Evolutionary conservation across 2,888 invertebrate genomes (phyloP).

Genomic region (Endomychus coccineus): DNA sequence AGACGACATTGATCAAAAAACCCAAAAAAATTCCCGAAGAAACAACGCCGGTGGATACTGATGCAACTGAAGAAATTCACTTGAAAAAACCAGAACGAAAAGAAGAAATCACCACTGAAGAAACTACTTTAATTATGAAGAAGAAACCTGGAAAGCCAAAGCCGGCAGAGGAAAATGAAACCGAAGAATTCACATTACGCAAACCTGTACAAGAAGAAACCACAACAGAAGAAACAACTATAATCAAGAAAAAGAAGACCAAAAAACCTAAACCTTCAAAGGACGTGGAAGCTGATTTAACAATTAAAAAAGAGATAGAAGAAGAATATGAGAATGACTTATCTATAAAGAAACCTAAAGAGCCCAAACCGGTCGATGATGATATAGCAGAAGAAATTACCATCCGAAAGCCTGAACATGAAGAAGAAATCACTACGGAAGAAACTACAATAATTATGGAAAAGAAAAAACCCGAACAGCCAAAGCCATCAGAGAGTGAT

Average conservation of each 20-base stretch:
- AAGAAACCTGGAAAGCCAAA: slow-evolving; percentile 21
- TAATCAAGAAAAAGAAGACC: slow-evolving; percentile 23
- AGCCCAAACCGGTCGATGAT: slow-evolving; percentile 15
- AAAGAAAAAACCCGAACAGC: slow-evolving; percentile 30
- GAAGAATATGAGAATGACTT: slow-evolving; percentile 41
- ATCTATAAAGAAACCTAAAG: slow-evolving; percentile 32
- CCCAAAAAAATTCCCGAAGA: slow-evolving; percentile 32
- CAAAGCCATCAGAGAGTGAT: slow-evolving; percentile 22
- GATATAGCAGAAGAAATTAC: slow-evolving; percentile 19
- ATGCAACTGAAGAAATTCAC: slow-evolving; percentile 19
- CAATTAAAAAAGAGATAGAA: slow-evolving; percentile 26
- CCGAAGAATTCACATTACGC: slow-evolving; percentile 19
- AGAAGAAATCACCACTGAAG: slow-evolving; percentile 28
- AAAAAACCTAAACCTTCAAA: slow-evolving; percentile 40
- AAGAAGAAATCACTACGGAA: slow-evolving; percentile 29
- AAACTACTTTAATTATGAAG: slow-evolving; percentile 29
- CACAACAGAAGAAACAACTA: background rate
- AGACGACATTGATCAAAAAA: too few species aligned
- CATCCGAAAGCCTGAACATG: slow-evolving; percentile 25
- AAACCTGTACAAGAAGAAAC: slow-evolving; percentile 13
- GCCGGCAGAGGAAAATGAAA: slow-evolving; percentile 25
- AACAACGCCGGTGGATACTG: slow-evolving; percentile 15
- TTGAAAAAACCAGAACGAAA: slow-evolving; percentile 24
- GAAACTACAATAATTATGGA: slow-evolving; percentile 18
- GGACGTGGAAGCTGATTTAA: slow-evolving; percentile 37